Percentiles rank a stretch among this genome's conserved stretches.
Conservation (phyloP, 2,888 invertebrate genomes). For the Pachymerium ferrugineum region DNA sequence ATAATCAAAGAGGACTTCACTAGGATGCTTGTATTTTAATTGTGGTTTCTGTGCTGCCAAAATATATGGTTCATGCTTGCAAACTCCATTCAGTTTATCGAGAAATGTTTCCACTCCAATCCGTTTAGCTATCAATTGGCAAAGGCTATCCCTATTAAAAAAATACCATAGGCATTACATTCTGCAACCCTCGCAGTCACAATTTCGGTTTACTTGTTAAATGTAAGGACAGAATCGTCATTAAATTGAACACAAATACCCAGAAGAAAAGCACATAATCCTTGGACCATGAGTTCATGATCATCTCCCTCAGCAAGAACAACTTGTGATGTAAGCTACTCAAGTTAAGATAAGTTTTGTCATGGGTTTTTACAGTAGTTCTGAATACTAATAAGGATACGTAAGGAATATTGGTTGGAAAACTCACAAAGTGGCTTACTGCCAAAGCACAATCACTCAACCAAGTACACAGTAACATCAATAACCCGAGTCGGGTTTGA, state of each 20-base stretch:
- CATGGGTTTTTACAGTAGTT: not conserved
- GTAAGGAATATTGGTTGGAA: slow-evolving; percentile 75
- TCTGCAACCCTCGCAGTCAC: slow-evolving; percentile 17
- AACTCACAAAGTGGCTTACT: slow-evolving; percentile 72
- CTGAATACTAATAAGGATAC: slow-evolving; percentile 49
- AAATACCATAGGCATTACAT: slow-evolving; percentile 39
- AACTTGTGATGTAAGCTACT: slow-evolving; percentile 49
- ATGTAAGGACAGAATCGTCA: slow-evolving; percentile 69
- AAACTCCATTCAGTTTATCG: slow-evolving; percentile 76
- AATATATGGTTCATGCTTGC: slow-evolving; percentile 84
- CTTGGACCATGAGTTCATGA: slow-evolving; percentile 79
- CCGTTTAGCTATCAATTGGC: slow-evolving; percentile 77
- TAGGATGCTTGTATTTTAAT: slow-evolving; percentile 65
- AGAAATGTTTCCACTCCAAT: slow-evolving; percentile 84
- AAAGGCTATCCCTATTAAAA: slow-evolving; percentile 51
- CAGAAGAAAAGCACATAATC: slow-evolving; percentile 84
- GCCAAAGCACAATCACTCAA: slow-evolving; percentile 74
- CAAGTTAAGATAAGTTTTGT: not conserved
- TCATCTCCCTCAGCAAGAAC: slow-evolving; percentile 75
- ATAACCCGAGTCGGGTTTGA: slow-evolving; percentile 77
- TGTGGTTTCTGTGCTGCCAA: slow-evolving; percentile 91
- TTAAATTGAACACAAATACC: slow-evolving; percentile 88
- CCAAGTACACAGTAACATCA: slow-evolving; percentile 89
- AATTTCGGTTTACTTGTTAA: slow-evolving; percentile 54
- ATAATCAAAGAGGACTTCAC: slow-evolving; percentile 82